These are phyloP conservation scores for Megalops atlanticus DNA, from an alignment of 2,113 vertebrate species.

Conservation along the genomic window DNA sequence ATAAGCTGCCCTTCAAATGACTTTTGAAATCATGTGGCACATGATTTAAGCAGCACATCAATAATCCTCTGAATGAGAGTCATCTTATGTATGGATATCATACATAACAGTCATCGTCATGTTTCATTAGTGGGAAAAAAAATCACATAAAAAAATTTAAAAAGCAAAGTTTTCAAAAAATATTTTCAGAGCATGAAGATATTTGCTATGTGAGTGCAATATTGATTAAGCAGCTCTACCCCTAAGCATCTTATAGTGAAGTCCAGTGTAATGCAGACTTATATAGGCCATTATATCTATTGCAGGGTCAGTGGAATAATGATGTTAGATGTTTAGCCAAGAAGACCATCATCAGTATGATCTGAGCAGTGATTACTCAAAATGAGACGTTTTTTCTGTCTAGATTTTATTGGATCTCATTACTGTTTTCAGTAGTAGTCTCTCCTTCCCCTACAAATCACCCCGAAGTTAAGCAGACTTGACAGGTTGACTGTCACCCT, in stretches of 20 bases:
- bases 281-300: conserved; percentile 35
- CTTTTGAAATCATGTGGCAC: too few relatives aligned
- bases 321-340: conserved; percentile 37
- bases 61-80: too few relatives aligned
- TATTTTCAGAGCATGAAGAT: too few relatives aligned
- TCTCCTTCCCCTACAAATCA: conserved; percentile 25
- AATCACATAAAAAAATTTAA: too few relatives aligned
- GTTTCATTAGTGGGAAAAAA: too few relatives aligned
- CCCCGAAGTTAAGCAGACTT: conserved; percentile 2
- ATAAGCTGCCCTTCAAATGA: too few relatives aligned
- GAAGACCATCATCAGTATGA: conserved; percentile 29
- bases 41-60: too few relatives aligned
- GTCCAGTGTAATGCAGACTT: conserved; percentile 43
- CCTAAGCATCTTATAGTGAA: conserved; percentile 25
- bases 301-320: conserved; percentile 38
- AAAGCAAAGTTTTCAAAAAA: too few relatives aligned
- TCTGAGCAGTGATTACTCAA: conserved; percentile 34
- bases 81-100: too few relatives aligned
- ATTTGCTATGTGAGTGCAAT: conserved; percentile 38
- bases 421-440: conserved; percentile 28
- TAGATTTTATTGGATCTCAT: conserved; percentile 36
- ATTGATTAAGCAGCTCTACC: conserved; percentile 34
- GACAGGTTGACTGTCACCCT: neutral
- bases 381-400: conserved; percentile 25
- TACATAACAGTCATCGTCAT: too few relatives aligned